Base-by-base conservation (phyloP, 2,888 invertebrate species). In the Cheilosia grossa region DNA sequence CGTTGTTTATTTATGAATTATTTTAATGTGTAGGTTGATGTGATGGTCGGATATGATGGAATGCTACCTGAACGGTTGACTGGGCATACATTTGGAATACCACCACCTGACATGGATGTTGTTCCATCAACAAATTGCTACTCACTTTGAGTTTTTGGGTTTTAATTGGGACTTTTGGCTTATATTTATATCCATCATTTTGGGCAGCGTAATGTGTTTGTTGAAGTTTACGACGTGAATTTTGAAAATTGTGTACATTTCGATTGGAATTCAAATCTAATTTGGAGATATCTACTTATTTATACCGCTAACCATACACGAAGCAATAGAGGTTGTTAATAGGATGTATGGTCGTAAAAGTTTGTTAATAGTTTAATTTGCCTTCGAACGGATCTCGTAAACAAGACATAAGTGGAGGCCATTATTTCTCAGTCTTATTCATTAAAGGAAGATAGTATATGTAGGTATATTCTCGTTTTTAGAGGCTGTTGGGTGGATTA, bases 21-120 rank as follows among this genome's bases (percentile, higher is more conserved):
- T 66, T 67, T 64, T 37, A 30, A 42, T 73, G 72, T 58, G 78
- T 82, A 73, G 66, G 78, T 56, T 82, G 61, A 74, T 59, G 49
- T n/a, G 74, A 58, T 42, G 37, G 37, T 67, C 17, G 49, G 10
- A 15, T 42, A 51, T 72, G 78, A 66, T 73, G 78, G 73, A 77
- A 77, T 77, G 72, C 58, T 66, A 63, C n/a, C 64, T 30, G 63
- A 51, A 47, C 47, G 37, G 64, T 47, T 75, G 24, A 17, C 4
- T 51, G 19, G 53, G 51, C 44, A 24, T 6, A 51, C 21, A 21
- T 51, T 51, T 15, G 15, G 27, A 51, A 24, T 21, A 49, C 2
- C 51, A 15, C n/a, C 44, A 47, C 44, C 6, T 17, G 69, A n/a
- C 58, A 58, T 51, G 21, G 9, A 19, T 19, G 19, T 9, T 9